phyloP scores from a whole-genome alignment of 2,113 vertebrate species.

The Gymnarchus niloticus region DNA sequence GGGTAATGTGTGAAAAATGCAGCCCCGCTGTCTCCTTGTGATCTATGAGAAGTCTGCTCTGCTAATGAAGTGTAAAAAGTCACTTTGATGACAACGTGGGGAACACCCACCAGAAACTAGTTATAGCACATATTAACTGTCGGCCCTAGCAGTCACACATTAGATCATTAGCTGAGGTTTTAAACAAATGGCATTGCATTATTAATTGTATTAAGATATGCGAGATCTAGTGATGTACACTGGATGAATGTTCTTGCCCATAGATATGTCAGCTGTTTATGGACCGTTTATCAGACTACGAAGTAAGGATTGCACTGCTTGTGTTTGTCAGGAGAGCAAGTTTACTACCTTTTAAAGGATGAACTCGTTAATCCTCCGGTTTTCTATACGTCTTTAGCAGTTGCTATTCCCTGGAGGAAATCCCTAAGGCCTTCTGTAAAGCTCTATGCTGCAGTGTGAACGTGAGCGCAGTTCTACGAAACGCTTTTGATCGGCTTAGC shows the following conservation, averaged over 20 bases:
- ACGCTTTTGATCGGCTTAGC: too few species aligned
- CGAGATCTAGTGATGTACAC: background rate
- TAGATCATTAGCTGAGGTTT: background rate
- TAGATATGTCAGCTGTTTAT: background rate
- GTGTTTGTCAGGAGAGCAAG: background rate
- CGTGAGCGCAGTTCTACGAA: too few species aligned
- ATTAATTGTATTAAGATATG: too few species aligned
- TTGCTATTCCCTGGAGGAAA: background rate
- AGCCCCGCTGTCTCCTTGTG: background rate
- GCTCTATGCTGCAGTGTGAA: background rate
- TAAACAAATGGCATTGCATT: background rate
- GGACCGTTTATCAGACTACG: background rate
- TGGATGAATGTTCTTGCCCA: background rate
- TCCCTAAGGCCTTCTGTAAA: background rate
- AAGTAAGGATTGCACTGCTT: background rate
- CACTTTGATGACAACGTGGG: background rate
- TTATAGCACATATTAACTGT: background rate
- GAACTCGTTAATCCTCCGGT: background rate
- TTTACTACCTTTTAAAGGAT: background rate
- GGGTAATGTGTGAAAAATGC: background rate
- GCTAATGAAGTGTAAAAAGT: constrained; percentile 10
- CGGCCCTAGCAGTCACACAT: background rate
- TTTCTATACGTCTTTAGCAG: background rate
- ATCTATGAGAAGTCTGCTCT: constrained; percentile 10
- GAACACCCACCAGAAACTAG: background rate